Evolutionary conservation across 2,113 vertebrate species (phyloP).

Genomic region (Choloepus hoffmanni): DNA sequence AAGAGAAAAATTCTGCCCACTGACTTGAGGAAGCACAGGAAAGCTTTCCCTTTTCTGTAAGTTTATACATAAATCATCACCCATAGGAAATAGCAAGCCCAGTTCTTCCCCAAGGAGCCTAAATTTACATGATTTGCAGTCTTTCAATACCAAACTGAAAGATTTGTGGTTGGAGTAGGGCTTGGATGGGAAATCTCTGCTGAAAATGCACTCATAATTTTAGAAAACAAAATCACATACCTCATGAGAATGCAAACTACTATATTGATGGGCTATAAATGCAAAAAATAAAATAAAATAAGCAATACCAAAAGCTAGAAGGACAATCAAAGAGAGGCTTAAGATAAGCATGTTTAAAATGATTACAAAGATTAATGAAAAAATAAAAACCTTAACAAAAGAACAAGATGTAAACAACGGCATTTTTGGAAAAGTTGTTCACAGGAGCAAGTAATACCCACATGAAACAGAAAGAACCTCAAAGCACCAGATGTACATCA

Average conservation of each 20-base stretch:
- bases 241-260: neutral
- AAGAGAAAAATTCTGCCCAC: neutral
- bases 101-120: neutral
- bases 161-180: neutral
- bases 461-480: neutral
- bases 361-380: neutral
- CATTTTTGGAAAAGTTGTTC: neutral
- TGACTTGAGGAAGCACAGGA: neutral
- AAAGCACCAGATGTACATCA: neutral
- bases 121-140: no score
- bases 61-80: neutral
- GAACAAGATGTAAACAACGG: neutral
- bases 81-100: neutral
- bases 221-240: neutral
- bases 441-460: neutral
- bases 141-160: neutral
- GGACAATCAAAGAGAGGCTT: neutral
- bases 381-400: neutral
- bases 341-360: neutral
- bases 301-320: neutral
- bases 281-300: neutral
- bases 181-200: neutral
- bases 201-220: neutral
- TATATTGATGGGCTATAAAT: neutral
- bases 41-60: neutral